Evolutionary conservation across 2,113 vertebrate genomes (phyloP).

Genomic region (Morone chrysops): DNA sequence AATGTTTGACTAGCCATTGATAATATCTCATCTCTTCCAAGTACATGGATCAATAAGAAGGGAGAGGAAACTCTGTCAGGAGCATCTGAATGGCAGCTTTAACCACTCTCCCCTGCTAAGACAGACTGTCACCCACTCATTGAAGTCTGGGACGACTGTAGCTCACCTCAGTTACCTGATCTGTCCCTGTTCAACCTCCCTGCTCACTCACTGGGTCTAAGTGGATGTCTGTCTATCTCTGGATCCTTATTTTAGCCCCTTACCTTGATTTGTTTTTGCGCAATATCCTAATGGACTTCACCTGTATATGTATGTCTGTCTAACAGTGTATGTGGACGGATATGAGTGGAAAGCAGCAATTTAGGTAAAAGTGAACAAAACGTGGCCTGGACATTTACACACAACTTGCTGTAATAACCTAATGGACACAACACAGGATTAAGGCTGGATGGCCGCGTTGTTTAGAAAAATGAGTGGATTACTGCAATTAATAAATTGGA

Average conservation of each 20-base stretch:
- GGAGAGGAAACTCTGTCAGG: neutral
- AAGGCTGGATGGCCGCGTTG: constrained; percentile 24
- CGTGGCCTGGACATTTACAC: neutral
- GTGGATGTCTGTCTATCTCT: neutral
- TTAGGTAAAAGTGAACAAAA: constrained; percentile 24
- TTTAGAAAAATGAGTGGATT: constrained; percentile 56
- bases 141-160: neutral
- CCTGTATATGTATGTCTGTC: constrained; percentile 1
- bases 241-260: neutral
- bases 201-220: neutral
- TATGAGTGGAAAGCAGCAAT: constrained; percentile 13
- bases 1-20: neutral
- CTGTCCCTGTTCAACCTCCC: constrained; percentile 9
- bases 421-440: constrained; percentile 56
- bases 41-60: neutral
- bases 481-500: constrained; percentile 58
- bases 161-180: neutral
- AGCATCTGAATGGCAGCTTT: neutral
- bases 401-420: constrained; percentile 48
- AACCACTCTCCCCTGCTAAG: neutral
- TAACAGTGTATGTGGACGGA: neutral
- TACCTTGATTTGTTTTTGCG: constrained; percentile 12
- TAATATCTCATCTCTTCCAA: neutral
- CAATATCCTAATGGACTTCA: constrained; percentile 63
- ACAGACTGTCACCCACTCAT: neutral